Percentiles rank a stretch among this genome's conserved stretches.
phyloP scores from a whole-genome alignment of 1,140 invertebrate genomes.

The Conus ventricosus region DNA sequence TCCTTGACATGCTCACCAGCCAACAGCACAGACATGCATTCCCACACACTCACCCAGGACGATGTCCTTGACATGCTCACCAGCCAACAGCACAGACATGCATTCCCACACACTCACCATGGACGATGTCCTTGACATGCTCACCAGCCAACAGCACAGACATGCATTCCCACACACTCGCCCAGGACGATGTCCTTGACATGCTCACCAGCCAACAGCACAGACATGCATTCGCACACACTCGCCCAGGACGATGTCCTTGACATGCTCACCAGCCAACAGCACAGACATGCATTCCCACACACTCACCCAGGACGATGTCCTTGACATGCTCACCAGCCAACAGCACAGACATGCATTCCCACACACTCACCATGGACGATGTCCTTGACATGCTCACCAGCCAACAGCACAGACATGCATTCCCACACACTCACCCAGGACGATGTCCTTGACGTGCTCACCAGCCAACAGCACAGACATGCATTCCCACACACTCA shows the following conservation, averaged over 20 bases:
- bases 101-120: too few species aligned
- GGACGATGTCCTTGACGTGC: too few species aligned
- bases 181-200: too few species aligned
- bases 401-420: constrained; percentile 83
- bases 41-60: too few species aligned
- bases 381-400: neutral
- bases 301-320: too few species aligned
- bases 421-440: too few species aligned
- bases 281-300: constrained; percentile 78
- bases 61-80: neutral
- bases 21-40: constrained; percentile 82
- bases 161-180: too few species aligned
- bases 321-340: constrained; percentile 60
- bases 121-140: too few species aligned
- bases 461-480: constrained; percentile 83
- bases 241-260: too few species aligned
- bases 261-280: constrained; percentile 77
- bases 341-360: constrained; percentile 82
- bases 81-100: constrained; percentile 83
- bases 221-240: constrained; percentile 54
- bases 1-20: constrained; percentile 60
- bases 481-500: too few species aligned
- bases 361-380: too few species aligned
- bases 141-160: constrained; percentile 83
- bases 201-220: constrained; percentile 82